Evolutionary conservation across 2,113 vertebrate species (phyloP).

Genomic region (Megatriorchis doriae): DNA sequence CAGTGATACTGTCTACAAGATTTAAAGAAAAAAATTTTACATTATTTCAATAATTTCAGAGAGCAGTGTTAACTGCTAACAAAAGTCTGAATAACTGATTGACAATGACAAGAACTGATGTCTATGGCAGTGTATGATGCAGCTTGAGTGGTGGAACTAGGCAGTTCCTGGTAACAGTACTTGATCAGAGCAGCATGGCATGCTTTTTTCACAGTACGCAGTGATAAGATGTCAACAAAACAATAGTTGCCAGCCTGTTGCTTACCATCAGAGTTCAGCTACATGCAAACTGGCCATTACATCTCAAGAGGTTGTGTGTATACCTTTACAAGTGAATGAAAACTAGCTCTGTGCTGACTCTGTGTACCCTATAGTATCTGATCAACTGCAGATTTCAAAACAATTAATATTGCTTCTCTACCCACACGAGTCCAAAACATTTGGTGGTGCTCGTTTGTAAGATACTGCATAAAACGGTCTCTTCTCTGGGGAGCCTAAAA

Average conservation of each 20-base stretch:
- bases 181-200: neutral
- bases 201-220: neutral
- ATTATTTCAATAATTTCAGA: neutral
- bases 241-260: neutral
- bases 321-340: neutral
- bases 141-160: neutral
- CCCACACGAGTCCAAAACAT: neutral
- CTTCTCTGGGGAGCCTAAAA: neutral
- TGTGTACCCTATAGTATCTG: rapidly evolving
- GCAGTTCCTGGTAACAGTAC: neutral
- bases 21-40: neutral
- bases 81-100: neutral
- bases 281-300: neutral
- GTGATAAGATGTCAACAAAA: neutral
- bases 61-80: neutral
- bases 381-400: neutral
- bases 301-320: neutral
- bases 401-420: neutral
- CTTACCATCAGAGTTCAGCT: neutral
- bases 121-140: rapidly evolving
- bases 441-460: neutral
- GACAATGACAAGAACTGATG: neutral
- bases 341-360: neutral
- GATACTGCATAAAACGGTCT: neutral
- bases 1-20: neutral